Conservation (phyloP, 2,797 vertebrate species). For the Hydrolagus colliei region DNA sequence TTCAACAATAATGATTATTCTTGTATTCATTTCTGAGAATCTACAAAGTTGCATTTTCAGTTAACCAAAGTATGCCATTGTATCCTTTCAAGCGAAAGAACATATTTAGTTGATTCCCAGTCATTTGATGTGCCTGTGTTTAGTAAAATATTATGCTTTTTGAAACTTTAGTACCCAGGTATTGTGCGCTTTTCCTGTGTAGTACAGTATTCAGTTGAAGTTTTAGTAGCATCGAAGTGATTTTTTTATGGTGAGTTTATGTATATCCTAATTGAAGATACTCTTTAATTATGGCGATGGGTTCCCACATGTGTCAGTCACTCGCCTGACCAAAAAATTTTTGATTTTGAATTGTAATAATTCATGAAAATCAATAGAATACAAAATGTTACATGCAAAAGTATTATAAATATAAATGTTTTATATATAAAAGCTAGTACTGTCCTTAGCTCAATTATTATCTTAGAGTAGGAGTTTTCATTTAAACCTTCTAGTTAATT, state of each 20-base stretch:
- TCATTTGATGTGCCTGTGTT: neutral
- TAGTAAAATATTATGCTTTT: neutral
- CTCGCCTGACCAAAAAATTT: no score
- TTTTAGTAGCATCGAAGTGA: neutral
- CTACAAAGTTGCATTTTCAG: neutral
- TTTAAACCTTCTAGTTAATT: neutral
- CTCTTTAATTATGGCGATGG: no score
- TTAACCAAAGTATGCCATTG: neutral
- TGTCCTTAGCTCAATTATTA: no score
- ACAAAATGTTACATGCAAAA: no score
- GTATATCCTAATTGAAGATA: no score
- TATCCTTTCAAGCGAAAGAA: neutral
- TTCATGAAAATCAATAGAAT: no score
- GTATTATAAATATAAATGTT: no score
- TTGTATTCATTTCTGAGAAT: neutral
- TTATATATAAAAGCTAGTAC: no score
- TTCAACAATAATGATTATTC: neutral
- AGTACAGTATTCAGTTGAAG: neutral
- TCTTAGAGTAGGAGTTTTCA: neutral
- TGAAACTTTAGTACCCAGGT: neutral
- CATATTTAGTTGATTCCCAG: neutral
- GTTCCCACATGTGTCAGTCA: no score
- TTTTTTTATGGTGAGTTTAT: neutral
- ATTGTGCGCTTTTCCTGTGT: neutral
- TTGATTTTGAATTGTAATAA: no score